A percentile compares a stretch with the other conserved stretches of the same genome.
These are phyloP conservation scores for Pollenia griseotomentosa DNA, from an alignment of 2,888 invertebrate species.

Conservation along the genomic window DNA sequence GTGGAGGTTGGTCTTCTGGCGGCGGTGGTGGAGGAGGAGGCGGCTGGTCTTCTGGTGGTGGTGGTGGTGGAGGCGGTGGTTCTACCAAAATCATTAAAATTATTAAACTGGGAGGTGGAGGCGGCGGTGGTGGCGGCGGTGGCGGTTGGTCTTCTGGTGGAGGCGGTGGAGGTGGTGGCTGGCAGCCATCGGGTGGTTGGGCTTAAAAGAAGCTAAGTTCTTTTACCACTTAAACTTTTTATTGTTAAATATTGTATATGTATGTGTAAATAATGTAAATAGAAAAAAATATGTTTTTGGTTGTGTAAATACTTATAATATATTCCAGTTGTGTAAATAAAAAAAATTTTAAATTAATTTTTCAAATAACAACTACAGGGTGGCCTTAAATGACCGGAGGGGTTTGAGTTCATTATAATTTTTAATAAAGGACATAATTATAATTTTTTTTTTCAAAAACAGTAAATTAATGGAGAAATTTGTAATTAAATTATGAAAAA, in stretches of 20 bases:
- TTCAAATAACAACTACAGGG: slow-evolving; percentile 48
- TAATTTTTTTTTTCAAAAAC: too few relatives aligned
- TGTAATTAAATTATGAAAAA: too few relatives aligned
- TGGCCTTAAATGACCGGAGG: too few relatives aligned
- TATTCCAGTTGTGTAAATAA: slow-evolving; percentile 23
- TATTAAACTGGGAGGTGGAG: slow-evolving; percentile 75
- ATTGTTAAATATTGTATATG: slow-evolving; percentile 39
- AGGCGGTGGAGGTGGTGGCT: slow-evolving; percentile 75
- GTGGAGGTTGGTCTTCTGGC: slow-evolving; percentile 70
- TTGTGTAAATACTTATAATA: slow-evolving; percentile 17
- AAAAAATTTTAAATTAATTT: slow-evolving; percentile 54
- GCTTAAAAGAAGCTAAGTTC: slow-evolving; percentile 74
- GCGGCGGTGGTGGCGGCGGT: slow-evolving; percentile 76
- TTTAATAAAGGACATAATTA: too few relatives aligned
- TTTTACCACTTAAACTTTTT: slow-evolving; percentile 9
- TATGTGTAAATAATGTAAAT: slow-evolving; percentile 54
- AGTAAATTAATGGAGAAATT: too few relatives aligned
- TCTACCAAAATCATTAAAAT: slow-evolving; percentile 76
- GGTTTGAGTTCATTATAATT: too few relatives aligned
- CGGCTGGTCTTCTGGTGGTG: slow-evolving; percentile 63
- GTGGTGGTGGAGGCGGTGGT: slow-evolving; percentile 70
- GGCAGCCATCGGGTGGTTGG: slow-evolving; percentile 78
- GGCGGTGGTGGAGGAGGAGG: slow-evolving; percentile 71
- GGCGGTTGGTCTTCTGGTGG: slow-evolving; percentile 75
- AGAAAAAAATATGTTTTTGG: slow-evolving; percentile 13